Evolutionary conservation across 2,797 vertebrate species (phyloP), one percentile per base, ranked within the genome.

Genomic region (Notolepis coatsorum): DNA sequence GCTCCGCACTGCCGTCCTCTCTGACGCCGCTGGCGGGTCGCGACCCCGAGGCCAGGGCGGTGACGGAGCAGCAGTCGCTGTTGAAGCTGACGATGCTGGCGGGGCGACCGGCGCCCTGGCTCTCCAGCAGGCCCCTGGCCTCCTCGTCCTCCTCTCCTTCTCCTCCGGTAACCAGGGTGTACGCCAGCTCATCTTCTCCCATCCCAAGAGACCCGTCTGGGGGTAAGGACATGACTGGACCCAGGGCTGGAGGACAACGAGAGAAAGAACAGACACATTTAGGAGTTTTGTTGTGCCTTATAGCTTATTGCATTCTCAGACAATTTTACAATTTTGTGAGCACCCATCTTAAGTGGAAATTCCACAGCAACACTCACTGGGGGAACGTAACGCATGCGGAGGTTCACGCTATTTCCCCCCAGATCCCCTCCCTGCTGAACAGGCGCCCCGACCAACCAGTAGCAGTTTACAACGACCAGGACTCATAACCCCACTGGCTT

Each of bases 81-180:
- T 92, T 95, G 84, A 98, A 97, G 86, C 96, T 98, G 73, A 96
- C 93, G 67, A 97, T 96, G 85, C 96, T 98, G 3, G 92, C 91
- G 1, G 96, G 96, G 13, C 77, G 94, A 20, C 83, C 75, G 8
- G 91, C 92, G 0, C 92, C 86, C 68, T 91, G 75, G 0, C 90
- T 87, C 64, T 94, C 94, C 73, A 95, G 89, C 52, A 95, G 84
- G n/a, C 93, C 93, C 2, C 92, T 91, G 46, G 95, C 85, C 61
- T 93, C 93, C 59, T 95, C 77, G 62, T 95, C 93, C 80, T 95
- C 94, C 46, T 77, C 79, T 20, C 56, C 68, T 73, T 77, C 79
- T 20, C 56, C 68, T 73, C 54, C 70, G 47, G 68, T 25, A 45
- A 92, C 93, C n/a, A 93, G 71, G 0, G 94, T 93, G 74, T 95